Evolutionary conservation across 2,113 vertebrate species (phyloP), one percentile per base, ranked within the genome.

Genomic region (Peromyscus californicus): DNA sequence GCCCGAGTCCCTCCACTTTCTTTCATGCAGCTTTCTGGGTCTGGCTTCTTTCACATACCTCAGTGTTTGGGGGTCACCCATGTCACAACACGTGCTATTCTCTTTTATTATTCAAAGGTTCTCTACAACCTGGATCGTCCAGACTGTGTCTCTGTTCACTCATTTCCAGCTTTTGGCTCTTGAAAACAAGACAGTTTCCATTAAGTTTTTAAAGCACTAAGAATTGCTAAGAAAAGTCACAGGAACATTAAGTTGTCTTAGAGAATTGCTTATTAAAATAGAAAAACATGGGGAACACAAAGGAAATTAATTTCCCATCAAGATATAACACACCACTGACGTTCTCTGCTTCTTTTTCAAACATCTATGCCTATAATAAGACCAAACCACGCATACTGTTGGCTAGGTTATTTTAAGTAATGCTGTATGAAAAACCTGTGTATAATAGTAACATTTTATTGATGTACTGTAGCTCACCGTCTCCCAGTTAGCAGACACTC

Each of bases 271-370:
- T 92, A 70, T 78, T 90, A 84, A 90, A 78, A 61, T 78, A 61
- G 93, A 19, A 92, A 96, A 78, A 93, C 33, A 74, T 48, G 90
- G 67, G 70, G 92, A 74, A 42, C 33, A 84, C 42, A 8, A 78
- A 76, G 54, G 93, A 90, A 86, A 95, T 42, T 83, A 88, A 92
- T 57, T 91, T 76, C 70, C 22, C 48, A 57, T 72, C 76, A 12
- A 57, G 59, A 72, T 36, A 79, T 42, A 83, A 17, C 17, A 86
- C 26, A 39, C 7, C 80, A 15, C 67, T 57, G 90, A 79, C 10
- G 31, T 75, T 93, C 31, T 76, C 74, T 0, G 29, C 16, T 85
- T 72, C 39, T 96, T 79, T 89, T 76, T 61, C 82, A 57, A 9
- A 39, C n/a, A 19, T 63, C 57, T 48, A 8, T 48, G 59, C 4